These are phyloP conservation scores for Mycalesis mineus DNA, from an alignment of 2,888 invertebrate species.

Conservation along the genomic window DNA sequence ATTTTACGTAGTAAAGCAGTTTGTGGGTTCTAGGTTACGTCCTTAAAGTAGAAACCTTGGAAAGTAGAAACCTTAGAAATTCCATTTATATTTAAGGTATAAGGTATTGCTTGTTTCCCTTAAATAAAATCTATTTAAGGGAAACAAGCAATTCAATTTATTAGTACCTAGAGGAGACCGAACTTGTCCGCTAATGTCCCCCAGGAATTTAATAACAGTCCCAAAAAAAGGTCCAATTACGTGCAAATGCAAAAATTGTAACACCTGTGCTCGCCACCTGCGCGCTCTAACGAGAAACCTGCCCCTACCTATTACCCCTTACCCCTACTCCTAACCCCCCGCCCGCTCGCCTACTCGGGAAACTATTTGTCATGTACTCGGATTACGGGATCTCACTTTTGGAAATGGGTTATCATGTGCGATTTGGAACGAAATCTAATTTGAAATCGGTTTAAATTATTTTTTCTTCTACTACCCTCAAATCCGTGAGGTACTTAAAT, in stretches of 20 bases:
- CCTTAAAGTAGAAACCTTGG: no score
- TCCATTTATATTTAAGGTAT: no score
- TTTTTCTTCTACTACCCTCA: not conserved
- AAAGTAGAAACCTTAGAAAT: no score
- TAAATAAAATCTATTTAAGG: no score
- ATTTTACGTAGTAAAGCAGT: no score
- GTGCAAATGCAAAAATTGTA: constrained; percentile 38
- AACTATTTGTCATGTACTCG: constrained; percentile 14
- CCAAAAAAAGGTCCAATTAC: constrained; percentile 36
- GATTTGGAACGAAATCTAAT: constrained; percentile 1
- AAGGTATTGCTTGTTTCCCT: no score
- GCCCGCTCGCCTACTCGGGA: constrained; percentile 1
- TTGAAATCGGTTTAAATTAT: not conserved
- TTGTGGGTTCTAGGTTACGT: no score
- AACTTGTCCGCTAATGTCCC: not conserved
- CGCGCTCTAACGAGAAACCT: constrained; percentile 32
- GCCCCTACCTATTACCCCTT: constrained; percentile 13
- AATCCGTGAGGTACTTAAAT: not conserved
- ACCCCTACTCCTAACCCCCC: not conserved
- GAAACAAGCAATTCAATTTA: no score
- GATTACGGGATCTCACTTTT: constrained; percentile 10
- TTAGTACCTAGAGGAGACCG: not conserved
- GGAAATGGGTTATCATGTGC: constrained; percentile 3
- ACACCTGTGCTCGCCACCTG: constrained; percentile 33
- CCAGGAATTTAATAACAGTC: constrained; percentile 5